phyloP scores from a whole-genome alignment of 2,797 vertebrate species.

The Pangasius krempfi region DNA sequence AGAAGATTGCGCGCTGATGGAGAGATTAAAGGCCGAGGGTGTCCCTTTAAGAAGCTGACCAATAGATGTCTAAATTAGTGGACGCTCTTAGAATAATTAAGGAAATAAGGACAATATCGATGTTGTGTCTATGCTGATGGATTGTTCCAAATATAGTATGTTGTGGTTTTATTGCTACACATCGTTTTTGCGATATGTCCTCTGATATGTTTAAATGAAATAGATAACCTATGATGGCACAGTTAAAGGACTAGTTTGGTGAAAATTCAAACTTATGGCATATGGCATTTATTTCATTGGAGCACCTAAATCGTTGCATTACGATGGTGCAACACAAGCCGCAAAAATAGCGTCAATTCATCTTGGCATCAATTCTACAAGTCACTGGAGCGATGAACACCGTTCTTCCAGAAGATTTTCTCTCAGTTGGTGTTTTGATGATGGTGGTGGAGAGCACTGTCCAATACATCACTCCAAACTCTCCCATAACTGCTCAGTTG shows the following conservation, averaged over 20 bases:
- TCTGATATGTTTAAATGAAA: neutral
- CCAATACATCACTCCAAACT: neutral
- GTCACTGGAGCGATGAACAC: too few species aligned
- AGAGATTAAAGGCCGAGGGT: constrained; percentile 13
- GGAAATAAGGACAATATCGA: neutral
- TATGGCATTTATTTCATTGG: neutral
- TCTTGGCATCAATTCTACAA: too few species aligned
- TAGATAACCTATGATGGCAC: neutral
- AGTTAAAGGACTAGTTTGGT: neutral
- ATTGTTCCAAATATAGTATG: neutral
- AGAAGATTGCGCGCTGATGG: neutral
- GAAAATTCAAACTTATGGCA: neutral
- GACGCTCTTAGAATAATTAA: neutral
- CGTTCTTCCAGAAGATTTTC: neutral
- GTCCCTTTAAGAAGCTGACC: neutral
- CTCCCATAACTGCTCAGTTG: neutral
- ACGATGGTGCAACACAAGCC: neutral
- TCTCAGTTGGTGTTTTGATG: neutral
- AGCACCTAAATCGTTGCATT: neutral
- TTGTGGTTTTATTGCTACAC: neutral
- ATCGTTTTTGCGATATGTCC: neutral
- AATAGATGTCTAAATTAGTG: neutral
- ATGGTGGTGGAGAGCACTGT: neutral
- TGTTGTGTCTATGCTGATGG: neutral
- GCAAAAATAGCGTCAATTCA: too few species aligned